Base-by-base conservation (phyloP, 2,888 invertebrate genomes). In the Mythimna loreyi region DNA sequence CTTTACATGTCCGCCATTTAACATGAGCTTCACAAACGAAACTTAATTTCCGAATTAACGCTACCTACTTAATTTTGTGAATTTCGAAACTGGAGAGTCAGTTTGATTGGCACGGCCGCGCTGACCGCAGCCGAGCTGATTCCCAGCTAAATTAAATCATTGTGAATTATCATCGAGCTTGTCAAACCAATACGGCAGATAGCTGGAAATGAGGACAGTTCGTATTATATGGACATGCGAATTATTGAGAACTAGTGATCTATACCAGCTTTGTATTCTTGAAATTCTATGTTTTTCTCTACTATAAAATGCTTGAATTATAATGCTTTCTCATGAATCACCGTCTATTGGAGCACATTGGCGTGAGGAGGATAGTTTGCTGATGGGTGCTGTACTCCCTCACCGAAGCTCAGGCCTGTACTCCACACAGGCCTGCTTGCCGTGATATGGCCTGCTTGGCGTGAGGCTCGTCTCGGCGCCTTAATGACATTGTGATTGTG, bases 111-210 rank as follows among this genome's bases (percentile, higher is more conserved):
- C 57, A 47, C 9, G 40, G 5, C 40, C 16, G 40, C 40, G 63
- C 28, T 28, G 9, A 47, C 80, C 58, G 40, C 60, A 25, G 47
- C 43, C 21, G 45, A 64, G 45, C 60, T 49, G 62, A 66, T 66
- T 59, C 59, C 33, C 36, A 58, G 56, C 43, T 23, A 16, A 36
- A 80, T 78, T 59, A 60, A 75, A 80, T 80, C 62, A 74, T 53
- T 40, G 43, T 63, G 58, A 67, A 80, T 80, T 63, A 66, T 75
- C 65, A 78, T 68, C 58, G 58, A 53, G 69, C 69, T 55, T 58
- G 61, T 74, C 60, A 73, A 65, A 57, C 61, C 57, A 45, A 49
- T 55, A 28, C 28, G 47, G 36, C 63, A 30, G 55, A 5, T 76
- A 11, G n/a, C 16, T 72, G 55, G 21, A 3, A 56, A 30, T 50